Percentiles rank a stretch among this genome's conserved stretches.
These are phyloP conservation scores for Pristionchus maxplancki DNA, from an alignment of 2,888 invertebrate genomes.

Conservation along the genomic window DNA sequence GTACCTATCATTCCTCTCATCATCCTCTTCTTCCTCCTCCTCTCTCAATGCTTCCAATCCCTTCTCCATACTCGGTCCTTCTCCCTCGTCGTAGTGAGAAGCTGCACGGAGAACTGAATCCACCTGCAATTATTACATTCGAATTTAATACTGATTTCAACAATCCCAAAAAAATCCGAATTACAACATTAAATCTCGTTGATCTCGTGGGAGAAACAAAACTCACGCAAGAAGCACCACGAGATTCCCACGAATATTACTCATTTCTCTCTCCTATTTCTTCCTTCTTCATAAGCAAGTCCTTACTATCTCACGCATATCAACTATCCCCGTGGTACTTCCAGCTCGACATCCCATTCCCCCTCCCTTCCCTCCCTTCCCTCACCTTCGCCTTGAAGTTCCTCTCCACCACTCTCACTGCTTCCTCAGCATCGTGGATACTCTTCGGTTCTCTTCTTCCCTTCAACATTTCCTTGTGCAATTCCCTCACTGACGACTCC, in stretches of 20 bases:
- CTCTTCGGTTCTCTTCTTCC: slow-evolving; percentile 53
- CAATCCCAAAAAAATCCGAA: background rate
- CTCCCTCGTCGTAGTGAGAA: slow-evolving; percentile 13
- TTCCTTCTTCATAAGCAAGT: slow-evolving; percentile 23
- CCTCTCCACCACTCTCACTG: slow-evolving; percentile 38
- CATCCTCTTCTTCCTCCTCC: slow-evolving; percentile 50
- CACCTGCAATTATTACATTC: background rate
- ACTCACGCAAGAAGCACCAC: background rate
- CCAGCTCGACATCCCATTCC: slow-evolving; percentile 18
- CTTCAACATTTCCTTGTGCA: slow-evolving; percentile 46
- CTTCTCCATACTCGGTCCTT: slow-evolving; percentile 29
- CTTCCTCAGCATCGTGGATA: slow-evolving; percentile 55
- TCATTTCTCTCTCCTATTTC: background rate
- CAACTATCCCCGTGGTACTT: background rate
- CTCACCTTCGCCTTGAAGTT: slow-evolving; percentile 51
- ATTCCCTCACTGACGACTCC: slow-evolving; percentile 43
- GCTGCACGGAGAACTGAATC: slow-evolving; percentile 19
- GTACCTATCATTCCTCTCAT: background rate
- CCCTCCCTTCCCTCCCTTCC: slow-evolving; percentile 1
- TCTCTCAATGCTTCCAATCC: slow-evolving; percentile 38
- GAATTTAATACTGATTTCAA: background rate
- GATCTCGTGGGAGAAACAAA: background rate
- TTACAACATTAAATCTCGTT: background rate
- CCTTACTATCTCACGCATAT: slow-evolving; percentile 31
- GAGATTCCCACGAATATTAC: background rate